Conservation (phyloP, 1,140 invertebrate genomes). For the Nasonia longicornis region DNA sequence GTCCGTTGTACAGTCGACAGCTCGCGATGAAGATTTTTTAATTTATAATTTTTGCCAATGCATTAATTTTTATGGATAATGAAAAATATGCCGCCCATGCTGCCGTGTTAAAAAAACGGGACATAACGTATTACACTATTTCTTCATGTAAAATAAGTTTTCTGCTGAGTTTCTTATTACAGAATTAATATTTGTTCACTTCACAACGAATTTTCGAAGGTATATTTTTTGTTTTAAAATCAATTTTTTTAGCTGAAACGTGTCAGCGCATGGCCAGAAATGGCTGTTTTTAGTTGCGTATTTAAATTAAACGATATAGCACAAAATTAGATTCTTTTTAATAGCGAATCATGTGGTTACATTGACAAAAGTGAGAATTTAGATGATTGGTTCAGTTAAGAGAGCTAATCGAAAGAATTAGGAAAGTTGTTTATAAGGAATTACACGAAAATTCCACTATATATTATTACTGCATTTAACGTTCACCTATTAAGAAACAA, state of each 20-base stretch:
- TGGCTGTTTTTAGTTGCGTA: constrained; percentile 30
- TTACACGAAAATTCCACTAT: constrained; percentile 48
- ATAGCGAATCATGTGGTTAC: constrained; percentile 29
- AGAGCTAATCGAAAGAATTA: constrained; percentile 22
- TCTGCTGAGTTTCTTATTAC: neutral
- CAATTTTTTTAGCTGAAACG: constrained; percentile 16
- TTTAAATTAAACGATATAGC: constrained; percentile 28
- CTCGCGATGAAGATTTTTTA: constrained; percentile 13
- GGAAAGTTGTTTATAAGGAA: constrained; percentile 36
- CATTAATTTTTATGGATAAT: constrained; percentile 12
- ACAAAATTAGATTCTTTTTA: constrained; percentile 37
- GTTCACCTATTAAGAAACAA: constrained; percentile 52
- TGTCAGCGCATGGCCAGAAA: constrained; percentile 33
- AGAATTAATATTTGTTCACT: neutral
- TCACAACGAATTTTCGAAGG: constrained; percentile 36
- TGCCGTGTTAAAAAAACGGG: constrained; percentile 24
- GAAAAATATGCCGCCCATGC: constrained; percentile 48
- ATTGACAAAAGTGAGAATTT: constrained; percentile 38
- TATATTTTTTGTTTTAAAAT: constrained; percentile 26
- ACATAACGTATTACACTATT: constrained; percentile 45
- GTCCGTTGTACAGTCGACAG: neutral
- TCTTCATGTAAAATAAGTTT: neutral
- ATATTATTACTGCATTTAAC: constrained; percentile 56
- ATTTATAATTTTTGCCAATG: neutral
- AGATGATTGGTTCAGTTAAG: constrained; percentile 39